These are phyloP conservation scores for Drosophila nr. medialis DNA, from an alignment of 2,888 invertebrate species.

Conservation along the genomic window DNA sequence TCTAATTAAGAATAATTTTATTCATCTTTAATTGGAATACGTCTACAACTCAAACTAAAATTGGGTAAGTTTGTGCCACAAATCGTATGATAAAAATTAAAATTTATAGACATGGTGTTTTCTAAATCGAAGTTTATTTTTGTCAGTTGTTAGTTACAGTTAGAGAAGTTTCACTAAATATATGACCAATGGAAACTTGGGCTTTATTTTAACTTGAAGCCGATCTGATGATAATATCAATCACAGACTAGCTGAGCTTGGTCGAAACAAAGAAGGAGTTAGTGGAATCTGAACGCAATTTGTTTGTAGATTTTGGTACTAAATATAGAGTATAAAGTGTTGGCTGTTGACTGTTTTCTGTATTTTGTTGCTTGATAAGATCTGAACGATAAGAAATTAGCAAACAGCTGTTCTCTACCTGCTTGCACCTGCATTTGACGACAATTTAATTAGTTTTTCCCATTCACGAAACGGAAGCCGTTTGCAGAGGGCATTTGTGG, in stretches of 20 bases:
- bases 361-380: conserved; percentile 39
- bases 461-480: conserved; percentile 24
- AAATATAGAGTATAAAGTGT: conserved; percentile 35
- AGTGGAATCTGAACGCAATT: conserved; percentile 27
- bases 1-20: background rate
- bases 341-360: conserved; percentile 19
- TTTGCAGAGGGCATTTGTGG: conserved; percentile 36
- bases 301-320: conserved; percentile 21
- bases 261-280: background rate
- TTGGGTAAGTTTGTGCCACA: background rate
- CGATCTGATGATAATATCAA: background rate
- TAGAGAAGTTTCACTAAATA: background rate
- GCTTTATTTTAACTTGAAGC: background rate
- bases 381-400: conserved; percentile 42
- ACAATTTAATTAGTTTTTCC: conserved; percentile 48
- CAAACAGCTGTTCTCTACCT: conserved; percentile 14
- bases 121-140: background rate
- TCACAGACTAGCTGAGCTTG: background rate
- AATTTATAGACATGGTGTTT: background rate
- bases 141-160: background rate
- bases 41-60: background rate
- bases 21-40: background rate
- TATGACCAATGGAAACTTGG: background rate
- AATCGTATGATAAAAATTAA: background rate
- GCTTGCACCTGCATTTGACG: conserved; percentile 10